These are phyloP conservation scores for Rhagonycha lutea DNA, from an alignment of 2,888 invertebrate genomes.

Conservation along the genomic window DNA sequence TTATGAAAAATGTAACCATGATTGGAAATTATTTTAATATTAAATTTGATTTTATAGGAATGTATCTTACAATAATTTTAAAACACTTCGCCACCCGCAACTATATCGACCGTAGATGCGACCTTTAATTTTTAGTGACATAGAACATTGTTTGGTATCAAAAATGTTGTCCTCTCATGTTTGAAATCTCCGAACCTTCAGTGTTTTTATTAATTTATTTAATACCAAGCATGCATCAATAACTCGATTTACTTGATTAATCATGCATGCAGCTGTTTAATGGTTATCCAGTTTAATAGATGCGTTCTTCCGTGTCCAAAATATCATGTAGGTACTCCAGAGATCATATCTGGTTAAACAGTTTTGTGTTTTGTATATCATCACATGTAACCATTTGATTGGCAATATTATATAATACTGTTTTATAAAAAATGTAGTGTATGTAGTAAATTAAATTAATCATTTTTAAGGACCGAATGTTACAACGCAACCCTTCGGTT, in stretches of 20 bases:
- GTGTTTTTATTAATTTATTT: constrained; percentile 10
- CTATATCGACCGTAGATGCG: no score
- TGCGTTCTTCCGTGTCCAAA: constrained; percentile 24
- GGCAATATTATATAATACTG: background rate
- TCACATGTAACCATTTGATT: constrained; percentile 6
- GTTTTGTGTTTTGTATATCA: constrained; percentile 14
- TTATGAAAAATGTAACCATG: background rate
- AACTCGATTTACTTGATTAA: constrained; percentile 23
- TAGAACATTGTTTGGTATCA: background rate
- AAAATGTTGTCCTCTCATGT: background rate
- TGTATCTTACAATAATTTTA: background rate
- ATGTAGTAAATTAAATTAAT: no score
- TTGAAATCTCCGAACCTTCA: background rate
- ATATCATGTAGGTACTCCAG: constrained; percentile 18
- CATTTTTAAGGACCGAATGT: background rate
- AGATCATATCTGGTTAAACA: constrained; percentile 18
- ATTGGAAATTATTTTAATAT: background rate
- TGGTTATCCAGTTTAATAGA: constrained; percentile 22
- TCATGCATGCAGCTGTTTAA: constrained; percentile 26
- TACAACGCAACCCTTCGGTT: background rate
- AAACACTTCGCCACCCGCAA: background rate
- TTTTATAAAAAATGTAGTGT: background rate
- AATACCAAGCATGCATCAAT: constrained; percentile 19
- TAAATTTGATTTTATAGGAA: background rate
- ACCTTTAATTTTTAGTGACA: background rate